These are phyloP conservation scores for Magallana ariakensis DNA, from an alignment of 1,140 invertebrate species.

Conservation along the genomic window DNA sequence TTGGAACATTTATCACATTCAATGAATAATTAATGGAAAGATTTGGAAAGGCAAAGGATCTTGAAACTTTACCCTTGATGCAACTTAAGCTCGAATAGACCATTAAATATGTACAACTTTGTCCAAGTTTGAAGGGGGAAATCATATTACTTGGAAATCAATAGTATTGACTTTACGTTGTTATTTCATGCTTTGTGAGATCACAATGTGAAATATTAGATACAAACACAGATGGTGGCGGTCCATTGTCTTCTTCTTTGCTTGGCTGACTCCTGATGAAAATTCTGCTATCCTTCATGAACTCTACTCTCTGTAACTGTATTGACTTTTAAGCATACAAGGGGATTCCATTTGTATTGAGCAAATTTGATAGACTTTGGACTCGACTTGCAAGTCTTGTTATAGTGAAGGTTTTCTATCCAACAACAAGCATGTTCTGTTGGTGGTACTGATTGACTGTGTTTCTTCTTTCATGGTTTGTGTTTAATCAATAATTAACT, in stretches of 20 bases:
- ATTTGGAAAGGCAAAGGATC: not conserved
- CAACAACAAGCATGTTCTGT: not conserved
- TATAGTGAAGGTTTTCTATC: too few relatives aligned
- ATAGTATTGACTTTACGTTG: not conserved
- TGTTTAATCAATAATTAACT: slow-evolving; percentile 20
- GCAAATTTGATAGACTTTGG: too few relatives aligned
- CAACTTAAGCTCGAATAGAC: not conserved
- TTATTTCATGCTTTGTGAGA: not conserved
- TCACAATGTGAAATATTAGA: not conserved
- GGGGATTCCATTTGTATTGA: too few relatives aligned
- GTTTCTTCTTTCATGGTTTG: not conserved
- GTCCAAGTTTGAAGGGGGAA: not conserved
- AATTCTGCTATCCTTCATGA: not conserved
- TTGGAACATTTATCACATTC: not conserved
- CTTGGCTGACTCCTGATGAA: not conserved
- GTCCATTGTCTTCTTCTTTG: slow-evolving; percentile 7
- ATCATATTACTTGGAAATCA: not conserved
- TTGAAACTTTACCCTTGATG: not conserved
- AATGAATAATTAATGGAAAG: not conserved
- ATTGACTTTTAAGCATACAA: not conserved
- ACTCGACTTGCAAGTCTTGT: too few relatives aligned
- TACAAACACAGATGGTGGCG: not conserved
- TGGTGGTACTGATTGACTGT: not conserved
- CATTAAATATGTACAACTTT: slow-evolving; percentile 20
- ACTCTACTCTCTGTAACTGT: not conserved